phyloP scores from a whole-genome alignment of 2,888 invertebrate genomes.

The Apotomis turbidana region DNA sequence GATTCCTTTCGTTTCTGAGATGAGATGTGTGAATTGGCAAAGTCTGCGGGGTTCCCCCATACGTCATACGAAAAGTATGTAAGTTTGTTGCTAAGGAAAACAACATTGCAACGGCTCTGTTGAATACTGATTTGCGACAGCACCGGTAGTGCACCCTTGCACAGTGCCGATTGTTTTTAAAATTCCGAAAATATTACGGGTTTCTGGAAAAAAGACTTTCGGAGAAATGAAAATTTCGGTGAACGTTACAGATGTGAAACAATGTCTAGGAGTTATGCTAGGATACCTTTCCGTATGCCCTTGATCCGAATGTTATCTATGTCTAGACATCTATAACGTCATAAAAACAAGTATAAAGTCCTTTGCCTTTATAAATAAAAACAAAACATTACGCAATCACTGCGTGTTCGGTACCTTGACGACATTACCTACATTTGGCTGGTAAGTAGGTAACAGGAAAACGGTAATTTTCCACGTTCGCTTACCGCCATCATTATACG shows the following conservation, averaged over 20 bases:
- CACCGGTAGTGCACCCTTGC: no score
- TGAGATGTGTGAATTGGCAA: neutral
- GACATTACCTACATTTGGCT: neutral
- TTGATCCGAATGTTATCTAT: no score
- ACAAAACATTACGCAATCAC: neutral
- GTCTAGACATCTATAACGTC: no score
- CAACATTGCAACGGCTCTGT: neutral
- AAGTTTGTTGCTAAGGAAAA: slow-evolving; percentile 2
- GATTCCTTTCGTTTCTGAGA: neutral
- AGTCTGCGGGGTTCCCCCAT: slow-evolving; percentile 5
- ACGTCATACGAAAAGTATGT: neutral
- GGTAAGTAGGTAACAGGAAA: slow-evolving; percentile 6
- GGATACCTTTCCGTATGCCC: no score
- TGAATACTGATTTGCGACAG: neutral
- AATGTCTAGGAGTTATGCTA: no score
- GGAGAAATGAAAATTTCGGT: no score
- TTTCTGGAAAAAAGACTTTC: no score
- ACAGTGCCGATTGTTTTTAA: no score
- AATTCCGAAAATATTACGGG: no score
- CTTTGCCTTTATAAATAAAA: no score
- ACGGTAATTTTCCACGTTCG: neutral
- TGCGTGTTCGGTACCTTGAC: neutral
- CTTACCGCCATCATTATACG: neutral
- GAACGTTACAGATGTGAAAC: no score
- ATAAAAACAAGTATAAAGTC: no score